Base-by-base conservation (phyloP, 2,797 vertebrate genomes). In the Poeciliopsis turneri region DNA sequence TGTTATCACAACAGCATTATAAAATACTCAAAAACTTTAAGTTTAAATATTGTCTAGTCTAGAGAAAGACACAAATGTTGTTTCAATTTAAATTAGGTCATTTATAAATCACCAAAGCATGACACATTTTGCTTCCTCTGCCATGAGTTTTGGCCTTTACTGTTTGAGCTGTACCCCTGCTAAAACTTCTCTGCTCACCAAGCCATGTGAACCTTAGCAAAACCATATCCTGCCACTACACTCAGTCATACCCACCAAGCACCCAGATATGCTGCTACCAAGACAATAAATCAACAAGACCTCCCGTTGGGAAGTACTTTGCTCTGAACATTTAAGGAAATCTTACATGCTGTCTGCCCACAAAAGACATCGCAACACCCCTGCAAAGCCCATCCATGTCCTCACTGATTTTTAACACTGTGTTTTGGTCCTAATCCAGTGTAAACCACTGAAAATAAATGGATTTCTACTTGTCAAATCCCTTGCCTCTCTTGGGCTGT, bases 391-490 rank as follows among this genome's bases (percentile, higher is more conserved):
- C 41, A 45, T 70, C 12, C 41, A 7, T 0, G 1, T 45, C 13
- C 61, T 66, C 16, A 36, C 4, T 43, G 5, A 6, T 69, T 43
- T 43, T 45, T 45, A 70, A n/a, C 66, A 7, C 41, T 2, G 1
- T 16, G 45, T 45, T 45, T 43, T 46, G 68, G 11, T 70, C 13
- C 12, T 70, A 70, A 45, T 46, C 68, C 68, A 70, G 12, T 70
- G n/a, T 28, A 70, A 70, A 45, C 11, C 39, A 25, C 66, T 43
- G 10, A 69, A 69, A 69, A 36, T 20, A 69, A 73, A 53, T 36
- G 10, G 28, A 73, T 25, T 51, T 53, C 72, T 74, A 74, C 23
- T 55, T 15, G 13, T 36, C 36, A 53, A 74, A 74, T 57, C 72
- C 28, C 33, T 55, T 41, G 47, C 33, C 33, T 74, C 47, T 55